Conservation (phyloP, 2,888 invertebrate species). For the Gibbula magus region DNA sequence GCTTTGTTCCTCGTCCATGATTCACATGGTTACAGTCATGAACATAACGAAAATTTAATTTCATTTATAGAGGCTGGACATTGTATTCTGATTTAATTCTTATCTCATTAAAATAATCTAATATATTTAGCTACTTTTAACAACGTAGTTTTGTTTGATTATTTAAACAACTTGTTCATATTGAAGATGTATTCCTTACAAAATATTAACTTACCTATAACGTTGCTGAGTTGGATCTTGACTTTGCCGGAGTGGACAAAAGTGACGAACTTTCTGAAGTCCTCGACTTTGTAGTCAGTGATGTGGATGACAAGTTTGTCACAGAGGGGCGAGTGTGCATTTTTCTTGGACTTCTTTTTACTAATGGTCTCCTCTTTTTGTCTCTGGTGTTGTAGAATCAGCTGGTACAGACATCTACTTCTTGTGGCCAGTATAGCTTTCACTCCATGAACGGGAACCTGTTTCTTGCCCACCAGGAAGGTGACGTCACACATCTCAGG, state of each 20-base stretch:
- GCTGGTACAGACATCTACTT: constrained; percentile 12
- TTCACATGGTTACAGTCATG: too few species aligned
- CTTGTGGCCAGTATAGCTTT: background rate
- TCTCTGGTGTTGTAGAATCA: constrained; percentile 12
- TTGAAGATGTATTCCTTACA: too few species aligned
- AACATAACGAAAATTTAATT: too few species aligned
- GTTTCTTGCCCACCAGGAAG: background rate
- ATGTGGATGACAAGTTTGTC: background rate
- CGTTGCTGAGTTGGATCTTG: background rate
- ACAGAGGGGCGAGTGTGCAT: background rate
- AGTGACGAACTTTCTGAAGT: background rate
- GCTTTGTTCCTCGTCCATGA: too few species aligned
- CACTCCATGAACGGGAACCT: background rate
- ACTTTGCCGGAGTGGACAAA: background rate
- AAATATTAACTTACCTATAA: background rate
- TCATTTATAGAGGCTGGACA: too few species aligned
- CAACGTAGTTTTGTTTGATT: too few species aligned
- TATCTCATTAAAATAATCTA: too few species aligned
- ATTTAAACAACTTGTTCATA: too few species aligned
- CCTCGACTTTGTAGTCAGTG: background rate
- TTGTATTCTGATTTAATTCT: too few species aligned
- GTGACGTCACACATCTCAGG: constrained; percentile 10
- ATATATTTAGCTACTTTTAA: too few species aligned
- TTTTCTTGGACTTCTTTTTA: constrained; percentile 15
- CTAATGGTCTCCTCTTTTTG: background rate